These are phyloP conservation scores for Narcine bancroftii DNA, from an alignment of 2,113 vertebrate genomes.

Conservation along the genomic window DNA sequence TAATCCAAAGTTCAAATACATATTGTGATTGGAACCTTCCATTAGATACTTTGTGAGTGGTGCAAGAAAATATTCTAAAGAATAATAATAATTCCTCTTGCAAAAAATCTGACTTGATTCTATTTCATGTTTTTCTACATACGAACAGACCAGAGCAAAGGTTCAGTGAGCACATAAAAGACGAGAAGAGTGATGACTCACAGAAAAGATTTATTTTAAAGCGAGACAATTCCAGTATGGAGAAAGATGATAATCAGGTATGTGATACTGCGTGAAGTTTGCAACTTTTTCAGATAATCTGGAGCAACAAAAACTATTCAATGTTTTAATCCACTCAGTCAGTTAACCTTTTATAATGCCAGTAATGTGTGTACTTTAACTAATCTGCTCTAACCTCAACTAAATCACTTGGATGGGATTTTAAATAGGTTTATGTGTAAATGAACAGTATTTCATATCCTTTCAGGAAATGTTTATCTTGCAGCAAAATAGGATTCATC, in stretches of 20 bases:
- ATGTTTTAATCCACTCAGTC: constrained; percentile 27
- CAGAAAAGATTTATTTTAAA: constrained; percentile 82
- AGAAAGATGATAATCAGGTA: constrained; percentile 77
- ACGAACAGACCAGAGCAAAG: constrained; percentile 76
- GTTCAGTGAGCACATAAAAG: constrained; percentile 78
- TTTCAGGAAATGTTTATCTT: constrained; percentile 39
- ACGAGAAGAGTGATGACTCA: constrained; percentile 75
- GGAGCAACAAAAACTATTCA: not conserved
- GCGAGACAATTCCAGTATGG: constrained; percentile 78
- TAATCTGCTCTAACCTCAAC: constrained; percentile 22
- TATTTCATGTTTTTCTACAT: constrained; percentile 59
- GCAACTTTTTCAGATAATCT: not conserved
- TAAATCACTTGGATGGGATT: constrained; percentile 33
- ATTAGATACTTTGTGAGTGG: not conserved
- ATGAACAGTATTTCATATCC: constrained; percentile 37
- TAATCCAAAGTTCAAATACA: not conserved
- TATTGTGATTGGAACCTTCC: not conserved
- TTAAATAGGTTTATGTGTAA: constrained; percentile 36
- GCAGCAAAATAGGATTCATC: constrained; percentile 75
- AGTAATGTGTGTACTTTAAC: constrained; percentile 34
- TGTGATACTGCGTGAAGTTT: not conserved
- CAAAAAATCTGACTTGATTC: not conserved
- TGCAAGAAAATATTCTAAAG: not conserved
- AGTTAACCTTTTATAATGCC: constrained; percentile 22
- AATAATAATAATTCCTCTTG: not conserved